A percentile compares a stretch with the other conserved stretches of the same genome.
Evolutionary conservation across 2,797 vertebrate genomes (phyloP).

Genomic region (Sylvilagus floridanus): DNA sequence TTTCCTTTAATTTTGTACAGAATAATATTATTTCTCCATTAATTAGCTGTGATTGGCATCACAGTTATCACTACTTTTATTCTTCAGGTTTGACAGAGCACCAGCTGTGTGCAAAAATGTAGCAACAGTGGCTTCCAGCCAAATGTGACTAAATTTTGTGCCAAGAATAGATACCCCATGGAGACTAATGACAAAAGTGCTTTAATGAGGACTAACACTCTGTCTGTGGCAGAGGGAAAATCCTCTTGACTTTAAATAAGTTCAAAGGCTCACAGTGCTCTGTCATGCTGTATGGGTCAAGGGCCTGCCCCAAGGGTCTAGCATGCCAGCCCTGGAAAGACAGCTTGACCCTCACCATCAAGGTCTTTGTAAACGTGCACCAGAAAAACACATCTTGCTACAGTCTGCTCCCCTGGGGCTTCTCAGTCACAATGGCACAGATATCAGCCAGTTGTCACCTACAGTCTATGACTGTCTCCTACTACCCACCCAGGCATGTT

Average conservation of each 20-base stretch:
- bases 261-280: constrained; percentile 38
- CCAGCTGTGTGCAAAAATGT: constrained; percentile 8
- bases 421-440: background rate
- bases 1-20: background rate
- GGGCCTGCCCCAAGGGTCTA: background rate
- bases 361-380: constrained; percentile 23
- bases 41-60: background rate
- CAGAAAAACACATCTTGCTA: background rate
- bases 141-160: background rate
- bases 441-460: background rate
- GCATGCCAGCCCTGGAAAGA: background rate
- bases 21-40: background rate
- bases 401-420: background rate
- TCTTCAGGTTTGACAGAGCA: background rate
- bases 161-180: constrained; percentile 49
- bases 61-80: background rate
- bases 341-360: background rate
- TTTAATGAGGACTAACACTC: background rate
- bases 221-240: constrained; percentile 5
- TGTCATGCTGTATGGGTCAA: background rate
- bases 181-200: constrained; percentile 25
- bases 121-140: constrained; percentile 48
- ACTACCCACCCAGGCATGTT: background rate
- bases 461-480: background rate
- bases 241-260: constrained; percentile 27